Base-by-base conservation (phyloP, 2,797 vertebrate species). In the Chelidonichthys spinosus region DNA sequence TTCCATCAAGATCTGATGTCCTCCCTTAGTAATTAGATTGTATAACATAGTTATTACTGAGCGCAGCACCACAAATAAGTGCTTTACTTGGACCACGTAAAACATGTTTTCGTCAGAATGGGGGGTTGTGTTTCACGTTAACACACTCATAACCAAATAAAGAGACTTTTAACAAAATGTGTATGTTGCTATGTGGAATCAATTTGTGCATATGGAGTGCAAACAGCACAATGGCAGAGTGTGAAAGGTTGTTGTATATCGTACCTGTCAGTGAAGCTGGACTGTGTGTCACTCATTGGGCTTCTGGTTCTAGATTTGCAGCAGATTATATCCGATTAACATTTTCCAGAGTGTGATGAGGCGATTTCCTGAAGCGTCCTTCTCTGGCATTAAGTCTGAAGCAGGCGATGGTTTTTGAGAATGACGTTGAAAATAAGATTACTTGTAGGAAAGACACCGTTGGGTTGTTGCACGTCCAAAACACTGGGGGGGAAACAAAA, bases 261-360 rank as follows among this genome's bases (percentile, higher is more conserved):
- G 53, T 94, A 99, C 97, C 97, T 98, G 96, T 99, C 97, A 95
- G 95, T 96, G 95, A 96, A 94, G 95, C 96, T 95, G 92, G 96
- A 92, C 96, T 98, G 97, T 98, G 96, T 97, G 96, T 97, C 96
- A 94, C 96, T 99, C 98, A 99, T 99, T 99, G 97, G 98, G 96
- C 96, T 97, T 96, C 92, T 87, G 95, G 95, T 93, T 96, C 93
- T 95, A 95, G 94, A 95, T 94, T 94, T 94, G 89, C 89, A 92
- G 91, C 64, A 90, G 93, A 87, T 93, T 92, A 95, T 94, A 97
- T 96, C 96, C 96, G 94, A 95, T 94, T 96, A 95, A 95, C 97
- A 99, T 98, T 95, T 95, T 97, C 92, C 87, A 86, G 85, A 93
- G 83, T 68, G 79, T 86, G 88, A 85, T 88, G 86, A 86, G 78